A percentile compares a stretch with the other conserved stretches of the same genome.
These are phyloP conservation scores for Pipistrellus pipistrellus DNA, from an alignment of 2,797 vertebrate genomes.

Conservation along the genomic window DNA sequence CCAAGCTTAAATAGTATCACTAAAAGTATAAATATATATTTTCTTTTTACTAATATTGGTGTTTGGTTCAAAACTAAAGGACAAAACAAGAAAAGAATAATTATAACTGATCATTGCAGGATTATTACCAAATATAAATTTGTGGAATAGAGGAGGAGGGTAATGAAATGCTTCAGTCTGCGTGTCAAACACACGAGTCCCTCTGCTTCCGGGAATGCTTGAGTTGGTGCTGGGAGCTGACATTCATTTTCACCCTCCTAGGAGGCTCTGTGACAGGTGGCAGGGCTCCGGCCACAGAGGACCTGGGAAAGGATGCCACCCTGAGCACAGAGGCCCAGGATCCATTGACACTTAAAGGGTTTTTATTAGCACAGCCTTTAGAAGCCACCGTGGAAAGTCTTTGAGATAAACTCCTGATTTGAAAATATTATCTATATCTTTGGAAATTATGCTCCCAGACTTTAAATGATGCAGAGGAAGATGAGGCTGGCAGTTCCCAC, in stretches of 20 bases:
- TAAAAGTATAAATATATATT: neutral
- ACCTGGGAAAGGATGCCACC: neutral
- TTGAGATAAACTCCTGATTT: neutral
- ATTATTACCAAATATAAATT: neutral
- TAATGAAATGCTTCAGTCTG: neutral
- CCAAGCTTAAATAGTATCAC: neutral
- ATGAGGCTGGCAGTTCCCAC: neutral
- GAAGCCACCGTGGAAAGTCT: neutral
- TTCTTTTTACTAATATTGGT: neutral
- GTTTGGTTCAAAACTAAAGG: slow-evolving; percentile 4
- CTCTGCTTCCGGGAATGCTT: neutral
- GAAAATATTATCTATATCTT: neutral
- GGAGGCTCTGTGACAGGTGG: neutral
- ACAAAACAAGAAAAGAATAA: neutral
- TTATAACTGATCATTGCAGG: neutral
- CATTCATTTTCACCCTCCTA: neutral
- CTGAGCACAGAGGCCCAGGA: neutral
- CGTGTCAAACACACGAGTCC: neutral
- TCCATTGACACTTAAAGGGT: neutral
- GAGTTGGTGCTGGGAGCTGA: neutral
- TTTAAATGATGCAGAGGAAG: neutral
- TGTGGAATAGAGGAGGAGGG: neutral
- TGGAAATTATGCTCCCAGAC: neutral
- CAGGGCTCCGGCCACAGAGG: neutral
- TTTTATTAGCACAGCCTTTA: neutral